Evolutionary conservation across 2,113 vertebrate genomes (phyloP).

Genomic region (Pagrus major): DNA sequence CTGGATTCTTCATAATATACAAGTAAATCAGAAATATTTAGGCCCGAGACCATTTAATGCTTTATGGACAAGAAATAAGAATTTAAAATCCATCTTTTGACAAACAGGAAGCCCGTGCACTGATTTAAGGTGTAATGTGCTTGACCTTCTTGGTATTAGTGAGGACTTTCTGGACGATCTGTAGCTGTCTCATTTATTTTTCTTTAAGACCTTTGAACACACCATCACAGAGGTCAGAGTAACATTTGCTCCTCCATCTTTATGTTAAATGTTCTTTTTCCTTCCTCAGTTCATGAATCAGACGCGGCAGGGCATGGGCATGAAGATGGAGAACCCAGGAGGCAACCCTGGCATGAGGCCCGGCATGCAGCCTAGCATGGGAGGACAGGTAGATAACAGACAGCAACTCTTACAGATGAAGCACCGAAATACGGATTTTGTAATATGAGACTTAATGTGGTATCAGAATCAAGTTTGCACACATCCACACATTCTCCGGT

Average conservation of each 20-base stretch:
- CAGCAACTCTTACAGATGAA: constrained; percentile 4
- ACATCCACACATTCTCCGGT: neutral
- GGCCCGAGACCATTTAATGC: too few species aligned
- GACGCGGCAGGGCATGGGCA: constrained; percentile 89
- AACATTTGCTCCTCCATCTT: constrained; percentile 18
- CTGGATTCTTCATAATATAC: too few species aligned
- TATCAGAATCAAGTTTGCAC: neutral
- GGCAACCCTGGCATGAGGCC: constrained; percentile 87
- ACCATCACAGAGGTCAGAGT: too few species aligned
- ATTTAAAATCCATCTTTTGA: too few species aligned
- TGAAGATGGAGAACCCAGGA: constrained; percentile 92
- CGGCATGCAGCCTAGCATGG: constrained; percentile 84
- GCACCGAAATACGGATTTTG: neutral
- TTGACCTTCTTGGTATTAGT: too few species aligned
- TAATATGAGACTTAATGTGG: neutral
- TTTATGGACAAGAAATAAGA: too few species aligned
- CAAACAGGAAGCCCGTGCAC: too few species aligned
- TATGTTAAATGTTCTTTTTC: constrained; percentile 26
- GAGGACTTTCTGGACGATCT: too few species aligned
- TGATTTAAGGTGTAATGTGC: too few species aligned
- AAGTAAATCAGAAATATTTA: too few species aligned
- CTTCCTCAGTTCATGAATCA: constrained; percentile 94
- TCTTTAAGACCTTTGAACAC: too few species aligned
- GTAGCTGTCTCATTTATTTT: too few species aligned
- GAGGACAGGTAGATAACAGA: constrained; percentile 85